Conservation (phyloP, 2,113 vertebrate genomes). For the Gorsachius goisagi region DNA sequence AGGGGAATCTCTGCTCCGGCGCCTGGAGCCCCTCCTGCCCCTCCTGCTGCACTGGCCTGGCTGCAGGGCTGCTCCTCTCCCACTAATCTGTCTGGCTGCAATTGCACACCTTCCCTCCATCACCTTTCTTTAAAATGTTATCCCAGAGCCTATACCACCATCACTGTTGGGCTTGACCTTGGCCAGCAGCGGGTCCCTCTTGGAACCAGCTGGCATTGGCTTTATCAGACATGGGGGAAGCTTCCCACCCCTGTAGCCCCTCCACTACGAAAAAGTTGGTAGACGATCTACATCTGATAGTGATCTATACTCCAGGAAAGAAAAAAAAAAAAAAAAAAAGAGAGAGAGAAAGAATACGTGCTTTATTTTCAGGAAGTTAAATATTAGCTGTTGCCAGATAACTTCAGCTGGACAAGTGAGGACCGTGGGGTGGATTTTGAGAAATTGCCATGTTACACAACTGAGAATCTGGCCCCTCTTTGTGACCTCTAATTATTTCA, state of each 20-base stretch:
- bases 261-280: neutral
- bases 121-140: neutral
- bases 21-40: neutral
- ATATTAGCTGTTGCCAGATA: neutral
- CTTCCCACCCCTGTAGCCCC: neutral
- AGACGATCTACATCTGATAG: neutral
- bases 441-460: neutral
- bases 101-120: neutral
- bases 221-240: rapidly evolving
- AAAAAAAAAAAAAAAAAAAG: neutral
- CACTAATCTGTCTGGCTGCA: neutral
- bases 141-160: neutral
- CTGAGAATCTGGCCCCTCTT: neutral
- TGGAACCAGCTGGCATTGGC: neutral
- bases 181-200: neutral
- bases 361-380: neutral
- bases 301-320: neutral
- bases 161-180: neutral
- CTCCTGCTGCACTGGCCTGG: neutral
- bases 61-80: neutral
- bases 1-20: no score
- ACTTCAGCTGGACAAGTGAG: neutral
- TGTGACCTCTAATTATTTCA: neutral
- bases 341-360: neutral
- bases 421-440: neutral